Percentiles rank a stretch among this genome's conserved stretches.
Evolutionary conservation across 35 echinoderm and acorn worm species (phyloP).

Genomic region (Strongylocentrotus purpuratus): DNA sequence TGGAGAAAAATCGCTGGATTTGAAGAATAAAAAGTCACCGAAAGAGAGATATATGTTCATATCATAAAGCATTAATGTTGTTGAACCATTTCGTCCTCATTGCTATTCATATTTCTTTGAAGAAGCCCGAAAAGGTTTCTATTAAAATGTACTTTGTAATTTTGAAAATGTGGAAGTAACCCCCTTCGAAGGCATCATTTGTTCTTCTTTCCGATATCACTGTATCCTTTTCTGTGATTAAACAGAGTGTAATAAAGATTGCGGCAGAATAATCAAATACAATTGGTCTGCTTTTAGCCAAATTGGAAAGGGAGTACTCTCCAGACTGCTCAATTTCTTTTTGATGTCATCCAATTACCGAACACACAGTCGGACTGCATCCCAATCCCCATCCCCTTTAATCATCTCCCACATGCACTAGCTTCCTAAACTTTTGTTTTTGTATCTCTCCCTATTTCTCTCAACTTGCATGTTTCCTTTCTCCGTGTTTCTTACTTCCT

Average conservation of each 20-base stretch:
- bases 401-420: background rate
- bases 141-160: background rate
- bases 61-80: too few species aligned
- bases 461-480: background rate
- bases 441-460: background rate
- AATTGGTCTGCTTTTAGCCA: conserved; percentile 4
- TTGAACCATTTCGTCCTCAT: too few species aligned
- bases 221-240: background rate
- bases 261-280: background rate
- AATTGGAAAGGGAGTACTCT: background rate
- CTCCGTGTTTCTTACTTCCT: background rate
- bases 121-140: background rate
- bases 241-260: background rate
- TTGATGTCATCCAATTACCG: background rate
- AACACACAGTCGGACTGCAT: background rate
- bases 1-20: too few species aligned
- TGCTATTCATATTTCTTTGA: too few species aligned
- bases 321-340: background rate
- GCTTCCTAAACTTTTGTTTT: background rate
- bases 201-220: background rate
- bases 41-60: too few species aligned
- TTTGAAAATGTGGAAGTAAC: background rate
- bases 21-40: too few species aligned
- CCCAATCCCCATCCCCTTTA: background rate
- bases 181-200: background rate